Percentiles rank a stretch among this genome's conserved stretches.
Conservation (phyloP, 2,888 invertebrate species). For the Leistus spinibarbis region DNA sequence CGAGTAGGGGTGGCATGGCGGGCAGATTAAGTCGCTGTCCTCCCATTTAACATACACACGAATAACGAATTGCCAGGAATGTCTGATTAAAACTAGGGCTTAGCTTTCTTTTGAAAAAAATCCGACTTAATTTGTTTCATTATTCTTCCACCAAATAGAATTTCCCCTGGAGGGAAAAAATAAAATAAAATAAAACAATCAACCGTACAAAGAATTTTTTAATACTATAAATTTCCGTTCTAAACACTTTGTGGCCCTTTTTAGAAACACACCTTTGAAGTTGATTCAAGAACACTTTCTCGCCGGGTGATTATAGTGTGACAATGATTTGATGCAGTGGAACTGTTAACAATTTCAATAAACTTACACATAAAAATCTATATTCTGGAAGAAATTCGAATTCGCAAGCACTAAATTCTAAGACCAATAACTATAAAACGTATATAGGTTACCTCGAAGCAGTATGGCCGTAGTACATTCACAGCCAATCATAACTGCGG, state of each 20-base stretch:
- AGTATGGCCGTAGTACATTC: neutral
- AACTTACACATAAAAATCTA: no score
- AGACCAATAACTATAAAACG: neutral
- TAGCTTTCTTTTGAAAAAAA: slow-evolving; percentile 3
- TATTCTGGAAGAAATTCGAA: no score
- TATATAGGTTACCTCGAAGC: neutral
- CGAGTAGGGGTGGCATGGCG: neutral
- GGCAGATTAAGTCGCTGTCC: slow-evolving; percentile 9
- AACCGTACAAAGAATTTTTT: no score
- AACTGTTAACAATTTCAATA: no score
- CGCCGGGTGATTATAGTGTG: no score
- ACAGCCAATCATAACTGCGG: neutral
- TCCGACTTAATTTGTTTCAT: slow-evolving; percentile 1
- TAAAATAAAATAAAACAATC: neutral
- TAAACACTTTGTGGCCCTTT: no score
- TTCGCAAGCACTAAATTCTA: no score
- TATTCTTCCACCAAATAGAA: neutral
- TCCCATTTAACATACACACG: slow-evolving; percentile 19
- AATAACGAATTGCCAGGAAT: slow-evolving; percentile 12
- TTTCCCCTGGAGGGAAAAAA: neutral
- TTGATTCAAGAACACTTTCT: no score
- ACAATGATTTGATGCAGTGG: no score
- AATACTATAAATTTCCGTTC: no score
- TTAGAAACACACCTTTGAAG: no score
- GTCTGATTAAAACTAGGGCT: slow-evolving; percentile 8